Conservation (phyloP, 2,113 vertebrate species). For the Rhabdomys dilectus region DNA sequence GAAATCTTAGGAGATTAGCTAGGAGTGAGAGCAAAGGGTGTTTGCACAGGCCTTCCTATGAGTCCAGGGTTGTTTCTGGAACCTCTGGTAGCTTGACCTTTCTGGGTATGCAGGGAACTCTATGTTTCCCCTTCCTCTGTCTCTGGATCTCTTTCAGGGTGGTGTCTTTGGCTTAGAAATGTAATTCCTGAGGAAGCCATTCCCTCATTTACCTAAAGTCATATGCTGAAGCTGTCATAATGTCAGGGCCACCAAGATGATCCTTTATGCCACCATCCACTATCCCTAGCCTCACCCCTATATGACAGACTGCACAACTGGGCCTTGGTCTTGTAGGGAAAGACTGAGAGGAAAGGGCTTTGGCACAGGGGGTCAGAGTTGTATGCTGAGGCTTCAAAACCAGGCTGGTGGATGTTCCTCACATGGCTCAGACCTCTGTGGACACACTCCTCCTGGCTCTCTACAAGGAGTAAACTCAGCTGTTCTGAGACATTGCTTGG, state of each 20-base stretch:
- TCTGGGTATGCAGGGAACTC: not conserved
- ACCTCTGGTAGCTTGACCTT: not conserved
- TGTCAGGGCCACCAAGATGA: not conserved
- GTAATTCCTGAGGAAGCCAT: not conserved
- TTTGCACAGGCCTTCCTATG: not conserved
- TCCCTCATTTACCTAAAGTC: not conserved
- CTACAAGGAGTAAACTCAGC: not conserved
- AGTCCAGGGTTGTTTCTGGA: not conserved
- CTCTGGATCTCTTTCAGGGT: not conserved
- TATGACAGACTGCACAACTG: not conserved
- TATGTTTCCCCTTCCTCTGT: no score
- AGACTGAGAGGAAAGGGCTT: not conserved
- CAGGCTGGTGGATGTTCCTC: not conserved
- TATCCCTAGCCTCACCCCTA: not conserved
- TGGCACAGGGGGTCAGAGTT: not conserved
- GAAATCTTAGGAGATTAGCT: not conserved
- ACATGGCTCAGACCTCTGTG: accelerated
- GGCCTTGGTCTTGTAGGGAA: not conserved
- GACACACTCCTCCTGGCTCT: not conserved
- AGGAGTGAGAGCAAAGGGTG: not conserved
- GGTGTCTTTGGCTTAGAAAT: not conserved
- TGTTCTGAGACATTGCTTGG: not conserved
- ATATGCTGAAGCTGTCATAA: not conserved
- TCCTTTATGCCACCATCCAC: no score
- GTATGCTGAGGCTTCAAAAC: no score